A percentile compares a stretch with the other conserved stretches of the same genome.
phyloP scores from a whole-genome alignment of 2,888 invertebrate species.

The Morinoia aosen region DNA sequence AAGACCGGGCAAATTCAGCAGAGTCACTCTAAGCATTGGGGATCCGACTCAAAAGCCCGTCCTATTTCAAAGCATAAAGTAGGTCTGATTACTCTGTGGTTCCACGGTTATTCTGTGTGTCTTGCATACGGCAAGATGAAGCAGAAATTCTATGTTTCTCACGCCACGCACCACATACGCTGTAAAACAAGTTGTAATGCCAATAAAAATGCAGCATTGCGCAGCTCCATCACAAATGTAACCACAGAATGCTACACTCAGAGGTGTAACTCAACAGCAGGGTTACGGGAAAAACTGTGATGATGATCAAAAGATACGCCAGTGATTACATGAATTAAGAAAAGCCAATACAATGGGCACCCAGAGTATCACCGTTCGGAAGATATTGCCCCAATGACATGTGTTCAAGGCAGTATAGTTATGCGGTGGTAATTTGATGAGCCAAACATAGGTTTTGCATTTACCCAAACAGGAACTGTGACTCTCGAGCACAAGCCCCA shows the following conservation, averaged over 20 bases:
- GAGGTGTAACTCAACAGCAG: neutral
- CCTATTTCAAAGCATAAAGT: neutral
- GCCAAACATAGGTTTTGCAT: constrained; percentile 12
- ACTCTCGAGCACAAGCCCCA: neutral
- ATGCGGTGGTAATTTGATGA: neutral
- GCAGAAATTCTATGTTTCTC: too few species aligned
- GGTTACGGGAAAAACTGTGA: neutral
- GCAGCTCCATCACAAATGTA: neutral
- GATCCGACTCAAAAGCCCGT: neutral
- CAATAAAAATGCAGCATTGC: neutral
- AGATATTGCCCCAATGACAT: neutral
- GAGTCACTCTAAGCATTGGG: neutral
- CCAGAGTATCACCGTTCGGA: neutral
- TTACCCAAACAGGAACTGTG: constrained; percentile 25
- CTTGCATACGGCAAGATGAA: neutral
- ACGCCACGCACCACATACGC: too few species aligned
- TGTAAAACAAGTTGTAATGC: neutral
- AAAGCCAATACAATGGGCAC: neutral
- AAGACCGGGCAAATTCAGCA: neutral
- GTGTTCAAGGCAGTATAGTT: neutral
- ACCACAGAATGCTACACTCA: neutral
- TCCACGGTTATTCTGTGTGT: neutral
- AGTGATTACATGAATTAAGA: neutral
- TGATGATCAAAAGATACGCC: neutral
- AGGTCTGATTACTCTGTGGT: neutral